Percentiles rank a stretch among this genome's conserved stretches.
These are phyloP conservation scores for Dynastes tityus DNA, from an alignment of 2,888 invertebrate genomes.

Conservation along the genomic window DNA sequence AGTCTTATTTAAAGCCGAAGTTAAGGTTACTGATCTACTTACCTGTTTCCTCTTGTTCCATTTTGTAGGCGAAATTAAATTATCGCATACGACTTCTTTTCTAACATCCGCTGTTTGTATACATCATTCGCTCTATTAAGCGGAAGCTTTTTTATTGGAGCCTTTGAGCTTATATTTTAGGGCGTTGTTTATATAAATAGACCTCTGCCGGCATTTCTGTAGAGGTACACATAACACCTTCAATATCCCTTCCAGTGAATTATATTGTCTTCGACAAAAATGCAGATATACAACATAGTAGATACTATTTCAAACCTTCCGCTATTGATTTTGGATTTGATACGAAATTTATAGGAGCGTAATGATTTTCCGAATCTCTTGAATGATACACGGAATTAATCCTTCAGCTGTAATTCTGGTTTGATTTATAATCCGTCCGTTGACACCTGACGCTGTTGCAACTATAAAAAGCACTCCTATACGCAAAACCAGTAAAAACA, in stretches of 20 bases:
- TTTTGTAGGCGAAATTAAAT: not conserved
- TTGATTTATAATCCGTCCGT: conserved; percentile 5
- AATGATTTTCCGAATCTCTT: too few relatives aligned
- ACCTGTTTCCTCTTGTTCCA: not conserved
- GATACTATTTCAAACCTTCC: too few relatives aligned
- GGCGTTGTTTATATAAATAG: not conserved
- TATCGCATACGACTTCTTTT: not conserved
- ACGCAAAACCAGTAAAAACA: not conserved
- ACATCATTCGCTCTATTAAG: not conserved
- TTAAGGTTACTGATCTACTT: not conserved
- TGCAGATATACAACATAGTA: too few relatives aligned
- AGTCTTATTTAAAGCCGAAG: not conserved
- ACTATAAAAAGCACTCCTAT: not conserved
- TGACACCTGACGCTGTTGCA: not conserved
- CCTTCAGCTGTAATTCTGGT: not conserved
- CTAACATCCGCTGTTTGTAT: not conserved
- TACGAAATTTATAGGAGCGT: too few relatives aligned
- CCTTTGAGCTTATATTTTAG: not conserved
- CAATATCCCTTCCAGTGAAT: too few relatives aligned
- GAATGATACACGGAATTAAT: not conserved
- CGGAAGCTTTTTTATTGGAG: not conserved
- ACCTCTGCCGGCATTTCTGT: not conserved
- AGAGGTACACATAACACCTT: not conserved
- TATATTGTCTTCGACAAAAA: too few relatives aligned
- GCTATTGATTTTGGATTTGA: too few relatives aligned